phyloP scores from a whole-genome alignment of 2,113 vertebrate genomes.

The Rhea pennata region DNA sequence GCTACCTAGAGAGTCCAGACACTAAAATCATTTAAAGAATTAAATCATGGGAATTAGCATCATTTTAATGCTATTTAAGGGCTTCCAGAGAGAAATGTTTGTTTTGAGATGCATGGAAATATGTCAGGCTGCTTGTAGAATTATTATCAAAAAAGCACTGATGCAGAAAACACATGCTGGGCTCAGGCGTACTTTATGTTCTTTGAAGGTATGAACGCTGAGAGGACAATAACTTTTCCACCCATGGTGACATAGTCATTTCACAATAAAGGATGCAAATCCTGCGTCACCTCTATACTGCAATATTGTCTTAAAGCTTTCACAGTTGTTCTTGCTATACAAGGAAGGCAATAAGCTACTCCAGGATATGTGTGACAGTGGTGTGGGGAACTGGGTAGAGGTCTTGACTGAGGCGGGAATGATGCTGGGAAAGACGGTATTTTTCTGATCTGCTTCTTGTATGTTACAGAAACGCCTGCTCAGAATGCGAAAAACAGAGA shows the following conservation, averaged over 20 bases:
- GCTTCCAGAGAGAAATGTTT: neutral
- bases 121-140: neutral
- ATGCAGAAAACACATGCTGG: neutral
- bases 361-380: neutral
- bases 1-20: neutral
- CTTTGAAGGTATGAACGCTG: neutral
- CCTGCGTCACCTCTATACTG: neutral
- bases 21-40: neutral
- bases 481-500: neutral
- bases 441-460: neutral
- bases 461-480: neutral
- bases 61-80: neutral
- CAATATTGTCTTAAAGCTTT: neutral
- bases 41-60: neutral
- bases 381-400: neutral
- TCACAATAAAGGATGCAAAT: neutral
- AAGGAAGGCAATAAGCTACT: neutral
- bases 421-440: neutral
- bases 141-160: neutral
- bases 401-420: neutral
- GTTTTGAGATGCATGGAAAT: neutral
- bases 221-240: neutral
- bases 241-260: neutral
- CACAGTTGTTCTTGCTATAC: neutral
- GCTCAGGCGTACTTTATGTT: accelerated